phyloP scores from a whole-genome alignment of 2,888 invertebrate species.

The Drosophila rubida region DNA sequence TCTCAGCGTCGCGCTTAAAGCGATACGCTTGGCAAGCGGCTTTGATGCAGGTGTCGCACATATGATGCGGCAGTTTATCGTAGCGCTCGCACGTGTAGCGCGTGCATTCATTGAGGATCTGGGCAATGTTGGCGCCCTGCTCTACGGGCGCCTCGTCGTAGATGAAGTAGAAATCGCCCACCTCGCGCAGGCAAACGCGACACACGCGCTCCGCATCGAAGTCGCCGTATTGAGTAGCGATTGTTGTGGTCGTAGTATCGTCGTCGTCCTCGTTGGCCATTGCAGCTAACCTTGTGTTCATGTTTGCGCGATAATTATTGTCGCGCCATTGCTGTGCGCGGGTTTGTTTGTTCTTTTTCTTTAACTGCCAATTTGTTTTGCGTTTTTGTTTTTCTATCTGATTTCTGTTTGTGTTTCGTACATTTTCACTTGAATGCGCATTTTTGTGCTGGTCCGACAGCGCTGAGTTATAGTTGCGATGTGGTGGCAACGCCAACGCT shows the following conservation, averaged over 20 bases:
- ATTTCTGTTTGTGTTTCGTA: constrained; percentile 3
- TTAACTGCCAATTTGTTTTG: constrained; percentile 22
- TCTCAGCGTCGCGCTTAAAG: constrained; percentile 83
- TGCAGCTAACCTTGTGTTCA: constrained; percentile 1
- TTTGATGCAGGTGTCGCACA: constrained; percentile 81
- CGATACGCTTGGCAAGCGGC: constrained; percentile 79
- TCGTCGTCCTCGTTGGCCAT: constrained; percentile 31
- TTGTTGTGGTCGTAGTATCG: background rate
- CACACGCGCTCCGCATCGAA: constrained; percentile 80
- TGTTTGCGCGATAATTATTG: constrained; percentile 9
- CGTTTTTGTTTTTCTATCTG: background rate
- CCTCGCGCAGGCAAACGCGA: constrained; percentile 81
- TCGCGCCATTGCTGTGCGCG: constrained; percentile 28
- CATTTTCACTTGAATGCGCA: constrained; percentile 36
- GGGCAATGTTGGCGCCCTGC: constrained; percentile 68
- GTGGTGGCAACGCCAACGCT: constrained; percentile 25
- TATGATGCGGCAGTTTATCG: constrained; percentile 83
- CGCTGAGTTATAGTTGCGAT: background rate
- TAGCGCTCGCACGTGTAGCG: constrained; percentile 83
- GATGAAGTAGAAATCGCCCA: constrained; percentile 72
- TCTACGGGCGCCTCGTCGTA: constrained; percentile 76
- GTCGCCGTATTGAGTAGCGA: constrained; percentile 23
- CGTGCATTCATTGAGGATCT: constrained; percentile 82
- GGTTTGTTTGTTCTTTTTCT: constrained; percentile 11
- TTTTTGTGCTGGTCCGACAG: constrained; percentile 25